Conservation (phyloP, 1,140 invertebrate species). For the Scaptomyza pallida region DNA sequence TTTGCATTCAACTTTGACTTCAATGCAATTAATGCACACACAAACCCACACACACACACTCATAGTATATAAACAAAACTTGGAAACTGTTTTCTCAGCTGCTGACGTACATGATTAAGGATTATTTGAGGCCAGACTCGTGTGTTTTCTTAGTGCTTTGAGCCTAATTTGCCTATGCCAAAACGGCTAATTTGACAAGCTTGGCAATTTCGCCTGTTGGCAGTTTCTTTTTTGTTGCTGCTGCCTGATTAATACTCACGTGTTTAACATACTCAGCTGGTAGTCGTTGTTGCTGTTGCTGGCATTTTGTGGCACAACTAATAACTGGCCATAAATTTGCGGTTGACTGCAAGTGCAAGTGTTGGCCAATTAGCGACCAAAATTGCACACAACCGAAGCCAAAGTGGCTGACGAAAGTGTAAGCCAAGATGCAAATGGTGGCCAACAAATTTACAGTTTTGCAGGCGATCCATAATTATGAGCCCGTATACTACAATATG, state of each 20-base stretch:
- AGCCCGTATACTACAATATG: no score
- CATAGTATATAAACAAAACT: background rate
- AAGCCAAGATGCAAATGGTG: slow-evolving; percentile 16
- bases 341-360: slow-evolving; percentile 61
- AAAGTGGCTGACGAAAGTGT: slow-evolving; percentile 47
- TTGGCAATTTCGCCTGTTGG: slow-evolving; percentile 53
- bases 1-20: background rate
- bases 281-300: slow-evolving; percentile 21
- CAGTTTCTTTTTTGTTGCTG: slow-evolving; percentile 41
- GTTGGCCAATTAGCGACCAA: slow-evolving; percentile 70
- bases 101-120: background rate
- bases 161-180: slow-evolving; percentile 9
- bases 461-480: slow-evolving; percentile 60
- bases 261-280: slow-evolving; percentile 41
- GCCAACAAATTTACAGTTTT: slow-evolving; percentile 18
- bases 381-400: slow-evolving; percentile 58
- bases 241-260: slow-evolving; percentile 67
- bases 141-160: slow-evolving; percentile 2
- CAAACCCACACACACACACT: background rate
- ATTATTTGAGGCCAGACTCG: background rate
- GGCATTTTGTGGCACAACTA: slow-evolving; percentile 39
- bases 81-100: background rate
- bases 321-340: slow-evolving; percentile 73
- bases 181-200: slow-evolving; percentile 61
- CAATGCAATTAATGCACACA: background rate